Evolutionary conservation across 2,113 vertebrate species (phyloP), one percentile per base, ranked within the genome.

Genomic region (Cyphotilapia sp.): DNA sequence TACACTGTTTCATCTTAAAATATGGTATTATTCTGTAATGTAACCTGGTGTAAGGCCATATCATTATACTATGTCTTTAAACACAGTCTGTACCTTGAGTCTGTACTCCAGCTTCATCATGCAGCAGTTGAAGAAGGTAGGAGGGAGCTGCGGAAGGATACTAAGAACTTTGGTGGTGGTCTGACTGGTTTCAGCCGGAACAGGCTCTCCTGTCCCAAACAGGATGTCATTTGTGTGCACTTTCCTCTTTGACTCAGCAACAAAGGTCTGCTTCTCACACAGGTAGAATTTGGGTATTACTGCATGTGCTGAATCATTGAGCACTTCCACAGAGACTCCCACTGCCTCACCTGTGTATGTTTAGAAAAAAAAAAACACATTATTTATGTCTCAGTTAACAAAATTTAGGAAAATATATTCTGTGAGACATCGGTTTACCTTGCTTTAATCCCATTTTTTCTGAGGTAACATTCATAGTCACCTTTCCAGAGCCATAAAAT

Each of bases 101-200:
- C 83, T 87, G 85, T 96, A 93, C 90, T 96, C 95, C 0, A 95
- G 91, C 42, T 91, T 96, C 92, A 96, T 95, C 93, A 96, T 89
- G 87, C 94, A 90, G 92, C 95, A 96, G 94, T 95, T 95, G 91
- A 95, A 92, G 88, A 96, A 94, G 51, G 94, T 95, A 1, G 93
- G 89, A 6, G 16, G 81, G 6, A 94, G 90, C 19, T 92, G 87
- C 5, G 76, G 74, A 27, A 92, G 91, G 81, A 95, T 45, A n/a
- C 84, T 89, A 53, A 96, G 76, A 5, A 94, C 85, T 54, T 88
- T 94, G 24, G 92, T 92, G 2, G 86, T 61, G 17, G 81, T 89
- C 22, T 3, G 83, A 22, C 76, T 91, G 82, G 29, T 91, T 29
- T 83, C 38, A 33, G 94, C 87, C 5, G 85, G 87, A 80, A 95